Evolutionary conservation across 2,113 vertebrate genomes (phyloP), one percentile per base, ranked within the genome.

Genomic region (Hylia prasina): DNA sequence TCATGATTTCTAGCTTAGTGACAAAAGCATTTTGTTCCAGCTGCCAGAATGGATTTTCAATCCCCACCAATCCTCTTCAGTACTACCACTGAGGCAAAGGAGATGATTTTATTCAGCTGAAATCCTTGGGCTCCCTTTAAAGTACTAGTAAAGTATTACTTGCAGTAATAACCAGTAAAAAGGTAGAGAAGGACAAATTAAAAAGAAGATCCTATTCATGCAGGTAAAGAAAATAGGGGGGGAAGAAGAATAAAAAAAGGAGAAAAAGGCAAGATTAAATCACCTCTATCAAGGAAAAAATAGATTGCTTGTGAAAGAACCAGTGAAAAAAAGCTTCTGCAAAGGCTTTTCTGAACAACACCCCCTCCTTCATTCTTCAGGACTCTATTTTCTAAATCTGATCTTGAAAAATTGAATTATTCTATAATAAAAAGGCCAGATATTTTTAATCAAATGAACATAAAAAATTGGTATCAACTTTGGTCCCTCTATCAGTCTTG

Each of bases 21-120:
- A 61, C 33, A 58, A 63, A 95, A 73, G 20, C 5, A 51, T 51
- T 93, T 90, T 56, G 83, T 83, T 96, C n/a, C 27, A 54, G 20
- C 37, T 72, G 11, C n/a, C 70, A 75, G 31, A 90, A 82, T 25
- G 28, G 57, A 71, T 54, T 90, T 90, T 68, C 35, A 79, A 4
- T 79, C 56, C 14, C 39, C 71, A n/a, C 23, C n/a, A 12, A 76
- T 85, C 31, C 53, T 85, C 25, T 93, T 63, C 35, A 68, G 35
- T 66, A 42, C 20, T 68, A 48, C 10, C 70, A 82, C 13, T 58
- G 57, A 82, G 56, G 25, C 51, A 85, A 79, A 85, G 31, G 58
- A 22, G 21, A 69, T 35, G 11, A 50, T 75, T 66, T 78, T 75
- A 24, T 48, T 85, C 31, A 48, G 3, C 21, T 73, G 37, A 87